Evolutionary conservation across 2,888 invertebrate species (phyloP), one percentile per base, ranked within the genome.

Genomic region (Heteropelma amictum): DNA sequence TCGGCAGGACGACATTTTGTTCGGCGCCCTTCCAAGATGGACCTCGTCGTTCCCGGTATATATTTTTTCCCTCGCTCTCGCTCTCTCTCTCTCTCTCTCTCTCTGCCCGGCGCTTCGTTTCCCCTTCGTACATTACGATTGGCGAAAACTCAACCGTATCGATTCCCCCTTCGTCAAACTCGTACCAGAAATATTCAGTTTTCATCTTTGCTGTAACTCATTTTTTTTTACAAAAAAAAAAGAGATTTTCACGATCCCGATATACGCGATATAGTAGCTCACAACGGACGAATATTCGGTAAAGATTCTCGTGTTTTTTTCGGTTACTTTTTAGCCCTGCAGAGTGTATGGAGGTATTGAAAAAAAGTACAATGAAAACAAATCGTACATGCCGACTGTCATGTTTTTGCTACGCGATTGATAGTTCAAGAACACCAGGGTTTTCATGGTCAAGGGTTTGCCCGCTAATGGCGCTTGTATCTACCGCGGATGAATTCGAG

Each of bases 1-100:
- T 78, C 74, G 51, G 78, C 68, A 82, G 83, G 86, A 84, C 87
- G 88, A 88, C 88, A 89, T 88, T 89, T 89, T 89, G 88, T 88
- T 88, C 84, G 77, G 80, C 79, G 79, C 80, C 77, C 76, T 77
- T 82, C 77, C 83, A 87, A 87, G 83, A 86, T 87, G 87, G 86
- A 86, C 84, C 81, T 80, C 79, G 65, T 58, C 74, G 61, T 56
- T 75, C 56, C 61, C 73, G 65, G 54, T 51, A 61, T 64, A 64
- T 40, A 8, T 21, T 33, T 45, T 38, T 72, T 74, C 77, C 72
- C 67, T 71, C 42, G 45, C 38, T 60, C 14, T 60, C 61, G 23
- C 63, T 45, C 60, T 42, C 40, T n/a, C 60, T 61, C 21, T 35
- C 49, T 40, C 63, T 35, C 53, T 33, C 21, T 6, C 45, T 19